Evolutionary conservation across 2,888 invertebrate species (phyloP), one percentile per base, ranked within the genome.

Genomic region (Microctonus aethiopoides): DNA sequence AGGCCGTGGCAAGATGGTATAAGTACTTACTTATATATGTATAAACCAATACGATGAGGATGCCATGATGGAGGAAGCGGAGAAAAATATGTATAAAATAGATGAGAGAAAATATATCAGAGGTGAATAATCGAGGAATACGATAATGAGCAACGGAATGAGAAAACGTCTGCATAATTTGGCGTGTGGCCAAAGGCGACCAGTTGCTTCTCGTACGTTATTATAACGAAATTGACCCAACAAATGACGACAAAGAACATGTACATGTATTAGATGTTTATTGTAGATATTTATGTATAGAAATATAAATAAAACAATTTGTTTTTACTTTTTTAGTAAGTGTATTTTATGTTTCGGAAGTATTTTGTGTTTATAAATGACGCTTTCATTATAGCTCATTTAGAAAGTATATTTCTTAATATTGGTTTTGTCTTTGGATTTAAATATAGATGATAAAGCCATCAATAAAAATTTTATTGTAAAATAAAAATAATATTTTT

Each of bases 141-240:
- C 71, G 77, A 79, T 78, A 80, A 79, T 77, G 78, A 79, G 74
- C 39, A 78, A 74, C 70, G 71, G 73, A 72, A 74, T 71, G 76
- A 74, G 76, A 79, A 79, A 82, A 77, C 76, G 78, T 76, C 77
- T 79, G 78, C 80, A 81, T 83, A 81, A 83, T 79, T 78, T 84
- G 84, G 84, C 83, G 32, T 71, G 62, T 68, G 70, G 82, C 84
- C 84, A 84, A 83, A 83, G 78, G 79, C 82, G 81, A 84, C 84
- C 79, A 83, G 84, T 84, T 84, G 84, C 84, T 82, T 78, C 77
- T 72, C 73, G 75, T 76, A 75, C 78, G 76, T 80, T 79, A 78
- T 75, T 74, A 75, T 60, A 46, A 46, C 46, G 9, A 16, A 56
- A 56, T 64, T 64, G 64, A 64, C 64, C 64, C 32, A 29, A 57